Evolutionary conservation across 2,113 vertebrate genomes (phyloP), one percentile per base, ranked within the genome.

Genomic region (Etia nguti): DNA sequence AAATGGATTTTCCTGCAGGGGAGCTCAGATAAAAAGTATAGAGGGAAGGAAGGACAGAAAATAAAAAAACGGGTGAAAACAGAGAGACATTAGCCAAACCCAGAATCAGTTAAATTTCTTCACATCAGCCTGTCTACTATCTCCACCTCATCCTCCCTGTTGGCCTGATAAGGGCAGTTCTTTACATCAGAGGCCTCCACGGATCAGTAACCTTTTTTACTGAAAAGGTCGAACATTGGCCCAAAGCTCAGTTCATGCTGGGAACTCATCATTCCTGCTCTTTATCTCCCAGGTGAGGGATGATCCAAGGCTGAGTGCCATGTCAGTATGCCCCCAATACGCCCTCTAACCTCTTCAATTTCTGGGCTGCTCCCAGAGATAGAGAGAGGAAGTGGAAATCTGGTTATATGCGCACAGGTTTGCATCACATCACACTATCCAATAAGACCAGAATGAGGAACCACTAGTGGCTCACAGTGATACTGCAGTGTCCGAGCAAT

Each of bases 1-100:
- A 94, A 95, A 92, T 94, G 59, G 91, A 95, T 94, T 95, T 94
- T 94, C 93, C 91, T 94, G 86, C 90, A 82, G 86, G 88, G 79
- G 79, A 84, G 83, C 83, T 87, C 22, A 82, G 87, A 93, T 90
- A 90, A 92, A 90, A 90, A 84, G 80, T 83, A 86, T 70, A 87
- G 85, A 43, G 13, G 43, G 75, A 85, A 26, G 83, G 65, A 84
- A 92, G 46, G 83, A 88, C 8, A 36, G 70, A 77, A 59, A 84
- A 59, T 11, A 65, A 85, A 83, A 57, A 24, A 29, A 38, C 13
- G 29, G 84, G 68, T 81, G 65, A 88, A 91, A 55, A 82, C 60
- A 60, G 79, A 82, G 73, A 86, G 54, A 87, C 70, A 85, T 90
- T 83, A 75, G 41, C 34, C 59, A 73, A 80, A n/a, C 16, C 29